Evolutionary conservation across 2,113 vertebrate species (phyloP).

Genomic region (Synchiropus splendidus): DNA sequence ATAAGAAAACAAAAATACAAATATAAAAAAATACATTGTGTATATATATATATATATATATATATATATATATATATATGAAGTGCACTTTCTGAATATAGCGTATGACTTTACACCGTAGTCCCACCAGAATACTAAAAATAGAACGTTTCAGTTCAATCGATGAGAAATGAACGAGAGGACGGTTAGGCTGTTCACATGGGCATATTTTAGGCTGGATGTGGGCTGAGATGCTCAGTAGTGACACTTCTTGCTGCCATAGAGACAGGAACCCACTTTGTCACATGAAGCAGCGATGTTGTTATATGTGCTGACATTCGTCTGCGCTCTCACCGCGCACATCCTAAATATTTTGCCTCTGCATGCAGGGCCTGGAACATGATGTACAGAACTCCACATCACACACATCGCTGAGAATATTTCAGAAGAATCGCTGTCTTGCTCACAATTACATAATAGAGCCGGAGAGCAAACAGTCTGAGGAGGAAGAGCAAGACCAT

Average conservation of each 20-base stretch:
- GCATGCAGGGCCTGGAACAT: conserved; percentile 15
- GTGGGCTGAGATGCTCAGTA: conserved; percentile 27
- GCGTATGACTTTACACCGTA: too few relatives aligned
- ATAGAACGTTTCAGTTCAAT: too few relatives aligned
- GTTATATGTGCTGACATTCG: too few relatives aligned
- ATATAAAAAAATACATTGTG: too few relatives aligned
- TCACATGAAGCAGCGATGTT: conserved; percentile 10
- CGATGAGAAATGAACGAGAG: too few relatives aligned
- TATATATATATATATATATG: too few relatives aligned
- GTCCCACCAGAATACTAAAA: too few relatives aligned
- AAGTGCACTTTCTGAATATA: too few relatives aligned
- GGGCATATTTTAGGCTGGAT: too few relatives aligned
- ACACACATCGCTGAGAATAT: conserved; percentile 7
- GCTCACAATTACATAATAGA: conserved; percentile 45
- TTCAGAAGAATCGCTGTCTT: conserved; percentile 16
- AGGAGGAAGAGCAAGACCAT: conserved; percentile 1
- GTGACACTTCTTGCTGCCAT: conserved; percentile 33
- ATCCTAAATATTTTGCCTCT: conserved; percentile 6
- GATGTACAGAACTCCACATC: conserved; percentile 21
- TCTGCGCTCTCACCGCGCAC: neutral
- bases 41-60: too few relatives aligned
- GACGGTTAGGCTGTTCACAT: too few relatives aligned
- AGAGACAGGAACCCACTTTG: conserved; percentile 37
- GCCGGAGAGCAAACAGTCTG: conserved; percentile 14
- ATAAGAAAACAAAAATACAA: too few relatives aligned